phyloP scores from a whole-genome alignment of 2,113 vertebrate species.

The Charadrius vociferus region DNA sequence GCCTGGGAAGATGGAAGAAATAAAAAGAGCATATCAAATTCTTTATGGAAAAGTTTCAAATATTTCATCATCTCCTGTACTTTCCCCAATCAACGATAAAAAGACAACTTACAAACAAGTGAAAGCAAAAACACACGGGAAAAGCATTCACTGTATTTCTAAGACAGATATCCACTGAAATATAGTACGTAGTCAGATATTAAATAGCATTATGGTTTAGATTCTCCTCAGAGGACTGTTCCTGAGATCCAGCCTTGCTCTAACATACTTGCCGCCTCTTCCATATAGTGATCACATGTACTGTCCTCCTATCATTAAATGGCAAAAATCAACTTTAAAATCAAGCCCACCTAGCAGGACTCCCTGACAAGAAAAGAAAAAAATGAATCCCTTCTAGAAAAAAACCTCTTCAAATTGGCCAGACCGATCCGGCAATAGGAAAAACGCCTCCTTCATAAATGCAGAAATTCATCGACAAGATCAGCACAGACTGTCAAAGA shows the following conservation, averaged over 20 bases:
- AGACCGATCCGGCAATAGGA: neutral
- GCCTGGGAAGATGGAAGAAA: neutral
- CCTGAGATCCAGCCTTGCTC: neutral
- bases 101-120: neutral
- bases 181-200: neutral
- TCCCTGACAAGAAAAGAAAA: neutral
- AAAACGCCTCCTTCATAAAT: neutral
- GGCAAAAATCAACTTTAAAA: neutral
- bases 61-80: neutral
- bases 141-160: neutral
- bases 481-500: neutral
- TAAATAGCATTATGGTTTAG: neutral
- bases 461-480: neutral
- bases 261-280: neutral
- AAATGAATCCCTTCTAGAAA: neutral
- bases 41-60: neutral
- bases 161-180: neutral
- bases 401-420: neutral
- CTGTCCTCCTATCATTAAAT: neutral
- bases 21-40: neutral
- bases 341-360: neutral
- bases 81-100: neutral
- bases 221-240: neutral
- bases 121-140: neutral
- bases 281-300: neutral